Base-by-base conservation (phyloP, 2,113 vertebrate species). In the Prochilodus magdalenae region DNA sequence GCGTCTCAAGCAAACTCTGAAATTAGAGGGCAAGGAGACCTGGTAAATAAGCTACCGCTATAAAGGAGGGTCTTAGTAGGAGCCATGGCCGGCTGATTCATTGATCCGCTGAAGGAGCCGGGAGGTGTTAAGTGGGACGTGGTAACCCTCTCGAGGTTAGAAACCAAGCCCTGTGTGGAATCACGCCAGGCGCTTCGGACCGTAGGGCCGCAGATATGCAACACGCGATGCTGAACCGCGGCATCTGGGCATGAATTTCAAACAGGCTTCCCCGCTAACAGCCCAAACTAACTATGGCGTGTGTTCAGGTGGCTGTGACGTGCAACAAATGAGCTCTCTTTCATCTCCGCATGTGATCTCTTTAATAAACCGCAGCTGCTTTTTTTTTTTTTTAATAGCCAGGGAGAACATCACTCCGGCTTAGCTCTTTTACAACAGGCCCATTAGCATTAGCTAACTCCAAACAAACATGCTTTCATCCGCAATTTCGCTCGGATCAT, bases 171-270 rank as follows among this genome's bases (percentile, higher is more conserved):
- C 18, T 22, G 7, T 22, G 20, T n/a, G 36, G 66, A 69, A 36
- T 65, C 14, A 33, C 14, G 29, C 30, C 22, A 40, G 20, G 8
- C 33, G 33, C 33, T 36, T 40, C 2, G 33, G 24, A 69, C 18
- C 12, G 36, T 6, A 40, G 36, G 66, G 2, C 10, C 33, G 27
- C 63, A 30, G 15, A 16, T 33, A 16, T 30, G 30, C 63, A 30
- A 3, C 20, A 69, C 66, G n/a, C 65, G 36, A 20, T 3, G 36
- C 13, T 69, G 29, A 69, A 40, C 20, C 20, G 66, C 20, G 14
- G 36, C 66, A 70, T 70, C 20, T 69, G 66, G 66, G 66, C 36
- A 70, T 60, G n/a, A 60, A 60, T 60, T 60, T 26, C 26, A 26
- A 60, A 60, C 57, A 60, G 5, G 57, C 57, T 26, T 60, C 20